These are phyloP conservation scores for Azemiops feae DNA, from an alignment of 2,113 vertebrate species.

Conservation along the genomic window DNA sequence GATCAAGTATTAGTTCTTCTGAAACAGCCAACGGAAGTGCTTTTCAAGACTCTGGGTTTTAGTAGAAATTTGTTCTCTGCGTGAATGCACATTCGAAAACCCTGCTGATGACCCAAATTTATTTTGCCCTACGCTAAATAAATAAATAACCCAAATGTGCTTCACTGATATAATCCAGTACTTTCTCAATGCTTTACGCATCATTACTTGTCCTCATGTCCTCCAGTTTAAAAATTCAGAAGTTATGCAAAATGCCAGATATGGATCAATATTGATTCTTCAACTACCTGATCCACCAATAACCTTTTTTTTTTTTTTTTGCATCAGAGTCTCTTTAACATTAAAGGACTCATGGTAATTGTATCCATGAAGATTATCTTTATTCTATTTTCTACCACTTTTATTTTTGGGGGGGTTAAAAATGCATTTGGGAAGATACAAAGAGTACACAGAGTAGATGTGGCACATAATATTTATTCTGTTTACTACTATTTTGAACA, in stretches of 20 bases:
- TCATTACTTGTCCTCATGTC: not conserved
- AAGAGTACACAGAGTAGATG: not conserved
- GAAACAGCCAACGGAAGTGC: slow-evolving; percentile 15
- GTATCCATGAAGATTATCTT: not conserved
- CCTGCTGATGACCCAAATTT: slow-evolving; percentile 1
- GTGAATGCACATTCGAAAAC: slow-evolving; percentile 36
- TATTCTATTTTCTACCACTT: not conserved
- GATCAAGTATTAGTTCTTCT: slow-evolving; percentile 23
- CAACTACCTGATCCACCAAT: not conserved
- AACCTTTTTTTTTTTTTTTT: too few relatives aligned
- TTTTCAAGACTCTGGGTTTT: slow-evolving; percentile 17
- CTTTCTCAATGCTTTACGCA: not conserved
- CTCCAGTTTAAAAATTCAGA: not conserved
- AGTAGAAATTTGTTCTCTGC: slow-evolving; percentile 40
- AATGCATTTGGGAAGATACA: not conserved
- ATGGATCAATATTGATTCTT: not conserved
- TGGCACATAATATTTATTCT: not conserved
- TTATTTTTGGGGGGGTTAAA: not conserved
- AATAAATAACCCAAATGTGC: not conserved
- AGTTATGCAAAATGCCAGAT: not conserved
- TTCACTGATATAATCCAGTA: slow-evolving; percentile 18
- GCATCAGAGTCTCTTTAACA: not conserved
- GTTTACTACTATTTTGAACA: not conserved
- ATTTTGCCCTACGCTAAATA: not conserved
- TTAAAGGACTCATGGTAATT: not conserved